Conservation (phyloP, 1,140 invertebrate species). For the Bacillus rossius region DNA sequence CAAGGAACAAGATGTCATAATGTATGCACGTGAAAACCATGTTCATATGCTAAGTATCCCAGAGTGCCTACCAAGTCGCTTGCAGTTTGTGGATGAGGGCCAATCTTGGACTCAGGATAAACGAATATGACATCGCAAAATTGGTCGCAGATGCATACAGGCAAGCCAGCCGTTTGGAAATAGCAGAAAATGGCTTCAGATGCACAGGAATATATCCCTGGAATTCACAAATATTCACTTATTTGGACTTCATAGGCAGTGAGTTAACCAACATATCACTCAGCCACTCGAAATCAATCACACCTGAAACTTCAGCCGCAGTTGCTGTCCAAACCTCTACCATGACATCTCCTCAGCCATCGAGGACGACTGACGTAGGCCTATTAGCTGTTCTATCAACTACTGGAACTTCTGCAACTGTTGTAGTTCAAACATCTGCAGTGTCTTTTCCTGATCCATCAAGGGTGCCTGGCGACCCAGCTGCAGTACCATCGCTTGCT, state of each 20-base stretch:
- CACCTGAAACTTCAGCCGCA: no score
- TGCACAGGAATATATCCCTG: constrained; percentile 8
- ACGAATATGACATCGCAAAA: background rate
- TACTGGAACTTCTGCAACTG: no score
- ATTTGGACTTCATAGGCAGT: constrained; percentile 6
- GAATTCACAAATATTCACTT: constrained; percentile 5
- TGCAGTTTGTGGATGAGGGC: constrained; percentile 8
- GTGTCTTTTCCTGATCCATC: no score
- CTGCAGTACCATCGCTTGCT: no score
- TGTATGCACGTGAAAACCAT: constrained; percentile 32
- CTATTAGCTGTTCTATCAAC: no score
- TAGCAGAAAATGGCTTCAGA: background rate
- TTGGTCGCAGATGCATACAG: constrained; percentile 2
- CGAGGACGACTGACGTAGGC: no score
- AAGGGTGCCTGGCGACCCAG: no score
- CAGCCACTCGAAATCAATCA: no score
- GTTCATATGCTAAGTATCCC: constrained; percentile 36
- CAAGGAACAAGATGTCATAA: constrained; percentile 34
- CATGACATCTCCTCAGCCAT: no score
- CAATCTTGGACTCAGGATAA: constrained; percentile 2
- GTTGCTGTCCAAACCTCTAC: no score
- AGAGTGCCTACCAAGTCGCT: constrained; percentile 32
- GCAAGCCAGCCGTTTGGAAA: background rate
- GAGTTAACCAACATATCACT: no score
- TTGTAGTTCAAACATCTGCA: no score